Base-by-base conservation (phyloP, 2,888 invertebrate species). In the Protonemura montana region DNA sequence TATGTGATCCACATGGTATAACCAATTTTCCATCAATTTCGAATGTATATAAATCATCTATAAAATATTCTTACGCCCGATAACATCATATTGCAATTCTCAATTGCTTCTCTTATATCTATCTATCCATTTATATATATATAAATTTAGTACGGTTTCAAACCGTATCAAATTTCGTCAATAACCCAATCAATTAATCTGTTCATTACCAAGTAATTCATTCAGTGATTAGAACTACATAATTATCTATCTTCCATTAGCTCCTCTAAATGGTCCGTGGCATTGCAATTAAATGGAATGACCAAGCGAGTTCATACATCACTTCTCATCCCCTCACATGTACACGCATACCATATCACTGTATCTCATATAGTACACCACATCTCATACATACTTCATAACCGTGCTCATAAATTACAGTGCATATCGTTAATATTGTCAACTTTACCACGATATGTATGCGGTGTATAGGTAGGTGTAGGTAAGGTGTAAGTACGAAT, bases 231-330 rank as follows among this genome's bases (percentile, higher is more conserved):
- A 41, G 35, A 83, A 41, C 35, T n/a, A 26, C 41, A 25, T 41
- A 30, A 83, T 41, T 83, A 83, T 83, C 26, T 42, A 16, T 26
- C 26, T 83, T 41, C 82, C 82, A 83, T 83, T 83, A 83, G 82
- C 29, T 78, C 27, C 78, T 78, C 82, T 81, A 81, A 83, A 83
- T 83, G 42, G 41, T 42, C 41, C 82, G 35, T 83, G 78, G 78
- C 28, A 28, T 28, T n/a, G 25, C 78, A 78, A 27, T 78, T 25
- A 78, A 78, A 78, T 28, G 78, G 25, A 13, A 26, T 26, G 28
- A 27, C 78, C 26, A 13, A 28, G 30, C 82, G 10, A 42, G 25
- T 41, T n/a, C 82, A 41, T 41, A 21, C 26, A 35, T 30, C 82
- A 26, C 82, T 41, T 35, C 35, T 21, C 6, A 26, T 10, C 30